phyloP scores from a whole-genome alignment of 2,797 vertebrate genomes.

The Crenichthys baileyi region DNA sequence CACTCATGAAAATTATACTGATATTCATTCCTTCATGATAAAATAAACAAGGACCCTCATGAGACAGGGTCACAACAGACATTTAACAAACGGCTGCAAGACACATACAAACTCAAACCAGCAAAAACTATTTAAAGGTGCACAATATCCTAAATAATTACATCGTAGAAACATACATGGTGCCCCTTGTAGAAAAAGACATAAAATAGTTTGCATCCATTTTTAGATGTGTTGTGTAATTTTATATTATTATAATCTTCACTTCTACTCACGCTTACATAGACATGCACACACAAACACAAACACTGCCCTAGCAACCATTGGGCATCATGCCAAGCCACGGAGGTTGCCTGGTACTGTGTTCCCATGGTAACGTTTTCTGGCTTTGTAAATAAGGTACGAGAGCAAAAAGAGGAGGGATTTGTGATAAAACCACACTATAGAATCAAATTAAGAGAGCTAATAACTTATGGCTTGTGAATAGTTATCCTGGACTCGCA shows the following conservation, averaged over 20 bases:
- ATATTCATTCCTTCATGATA: neutral
- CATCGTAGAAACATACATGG: conserved; percentile 33
- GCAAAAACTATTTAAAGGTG: conserved; percentile 36
- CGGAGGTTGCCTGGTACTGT: conserved; percentile 81
- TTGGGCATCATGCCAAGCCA: conserved; percentile 84
- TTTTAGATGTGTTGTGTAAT: conserved; percentile 13
- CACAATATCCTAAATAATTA: conserved; percentile 45
- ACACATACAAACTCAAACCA: conserved; percentile 32
- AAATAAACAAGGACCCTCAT: neutral
- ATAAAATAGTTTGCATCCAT: conserved; percentile 25
- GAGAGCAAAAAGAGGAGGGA: conserved; percentile 49
- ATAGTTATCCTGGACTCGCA: conserved; percentile 45
- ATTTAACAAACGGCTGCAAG: neutral
- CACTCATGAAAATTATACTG: no score
- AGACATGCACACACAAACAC: conserved; percentile 19
- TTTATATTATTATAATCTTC: conserved; percentile 16
- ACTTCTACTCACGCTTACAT: conserved; percentile 29
- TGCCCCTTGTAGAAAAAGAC: conserved; percentile 27
- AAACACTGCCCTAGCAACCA: conserved; percentile 83
- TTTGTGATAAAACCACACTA: conserved; percentile 62
- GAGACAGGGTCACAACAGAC: neutral
- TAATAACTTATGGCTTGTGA: conserved; percentile 64
- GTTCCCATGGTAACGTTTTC: conserved; percentile 85
- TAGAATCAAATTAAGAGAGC: conserved; percentile 59
- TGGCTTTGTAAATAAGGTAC: conserved; percentile 84